Base-by-base conservation (phyloP, 2,797 vertebrate genomes). In the Anguilla pacifica region DNA sequence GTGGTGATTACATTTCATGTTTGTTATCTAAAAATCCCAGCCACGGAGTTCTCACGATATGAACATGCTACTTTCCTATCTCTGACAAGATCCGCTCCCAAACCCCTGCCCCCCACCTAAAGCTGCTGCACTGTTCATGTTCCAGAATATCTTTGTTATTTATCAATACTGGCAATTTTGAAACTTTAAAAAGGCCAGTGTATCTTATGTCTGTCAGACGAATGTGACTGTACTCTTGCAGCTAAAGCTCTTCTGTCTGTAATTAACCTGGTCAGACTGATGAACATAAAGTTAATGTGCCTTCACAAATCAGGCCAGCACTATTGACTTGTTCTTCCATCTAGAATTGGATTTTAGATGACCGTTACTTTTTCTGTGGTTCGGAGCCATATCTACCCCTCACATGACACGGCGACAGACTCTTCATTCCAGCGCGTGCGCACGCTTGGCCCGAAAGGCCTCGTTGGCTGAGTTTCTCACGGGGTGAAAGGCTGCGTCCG, bases 21-120 rank as follows among this genome's bases (percentile, higher is more conserved):
- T 86, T 77, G 59, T 86, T 51, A 81, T 81, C 77, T 49, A 70
- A 72, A 86, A 70, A 86, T 53, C n/a, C 22, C 22, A n/a, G 39
- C 67, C 11, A 15, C n/a, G 25, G 43, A 77, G 85, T 77, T 86
- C 43, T 19, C 77, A 49, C 77, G 6, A 3, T 43, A 46, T 39
- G 28, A 46, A n/a, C 59, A 53, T 59, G 22, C 59, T 31, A 2
- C 39, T 2, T 22, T 46, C 55, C 43, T n/a, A 83, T 28, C 57
- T 67, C 31, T 85, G 57, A 15, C 57, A 31, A 43, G 31, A 64
- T 17, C n/a, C 31, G 1, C 6, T 22, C 46, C 46, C 6, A 22
- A 3, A 22, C 35, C 43, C 49, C 81, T 51, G 49, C 1, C 17
- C 46, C 46, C 46, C 19, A 9, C 22, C 46, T 15, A 46, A 7